phyloP scores from a whole-genome alignment of 1,140 invertebrate genomes.

The Tetraneura akinire region DNA sequence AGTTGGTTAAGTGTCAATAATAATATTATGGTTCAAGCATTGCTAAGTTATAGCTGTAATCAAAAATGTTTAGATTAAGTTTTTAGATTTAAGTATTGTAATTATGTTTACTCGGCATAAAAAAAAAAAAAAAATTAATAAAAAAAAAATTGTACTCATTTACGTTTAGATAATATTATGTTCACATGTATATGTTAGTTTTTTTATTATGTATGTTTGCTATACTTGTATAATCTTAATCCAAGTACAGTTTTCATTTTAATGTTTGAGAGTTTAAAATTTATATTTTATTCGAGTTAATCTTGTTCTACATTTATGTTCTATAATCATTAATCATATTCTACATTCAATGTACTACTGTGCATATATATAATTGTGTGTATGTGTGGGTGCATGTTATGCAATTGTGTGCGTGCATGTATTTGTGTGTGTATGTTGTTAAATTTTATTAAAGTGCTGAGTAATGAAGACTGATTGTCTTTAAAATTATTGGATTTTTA shows the following conservation, averaged over 20 bases:
- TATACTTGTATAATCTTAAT: neutral
- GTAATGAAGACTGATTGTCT: slow-evolving; percentile 43
- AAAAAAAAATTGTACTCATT: neutral
- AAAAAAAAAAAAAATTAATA: slow-evolving; percentile 5
- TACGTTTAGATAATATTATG: neutral
- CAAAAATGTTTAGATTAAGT: slow-evolving; percentile 19
- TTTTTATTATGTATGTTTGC: neutral
- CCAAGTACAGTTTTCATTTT: slow-evolving; percentile 18
- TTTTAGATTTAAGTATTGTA: slow-evolving; percentile 23
- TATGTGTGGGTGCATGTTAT: neutral
- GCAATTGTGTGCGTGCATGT: neutral
- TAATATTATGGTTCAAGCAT: neutral
- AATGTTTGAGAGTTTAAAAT: neutral
- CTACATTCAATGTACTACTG: neutral
- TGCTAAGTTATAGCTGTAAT: slow-evolving; percentile 27
- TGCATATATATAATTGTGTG: neutral
- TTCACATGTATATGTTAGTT: neutral
- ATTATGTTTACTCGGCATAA: slow-evolving; percentile 34
- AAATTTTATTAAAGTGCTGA: slow-evolving; percentile 11
- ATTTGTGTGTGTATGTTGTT: neutral
- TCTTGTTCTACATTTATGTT: neutral
- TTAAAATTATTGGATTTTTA: slow-evolving; percentile 13
- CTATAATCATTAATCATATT: too few species aligned
- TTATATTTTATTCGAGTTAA: slow-evolving; percentile 9
- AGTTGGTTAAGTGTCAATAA: neutral